phyloP scores from a whole-genome alignment of 1,140 invertebrate species.

The Ceratina calcarata region DNA sequence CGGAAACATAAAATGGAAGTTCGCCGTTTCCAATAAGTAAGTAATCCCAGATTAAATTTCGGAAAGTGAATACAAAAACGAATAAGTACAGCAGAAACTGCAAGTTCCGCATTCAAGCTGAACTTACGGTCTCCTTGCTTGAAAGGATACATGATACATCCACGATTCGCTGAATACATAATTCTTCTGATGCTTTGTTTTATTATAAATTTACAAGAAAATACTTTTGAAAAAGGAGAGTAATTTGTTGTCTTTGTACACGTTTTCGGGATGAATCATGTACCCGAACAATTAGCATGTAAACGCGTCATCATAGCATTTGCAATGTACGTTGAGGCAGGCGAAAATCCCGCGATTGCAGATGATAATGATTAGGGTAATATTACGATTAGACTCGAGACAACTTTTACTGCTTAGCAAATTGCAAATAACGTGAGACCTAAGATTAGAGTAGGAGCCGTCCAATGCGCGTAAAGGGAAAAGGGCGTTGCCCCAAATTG shows the following conservation, averaged over 20 bases:
- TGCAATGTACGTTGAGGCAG: conserved; percentile 29
- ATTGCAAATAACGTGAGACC: conserved; percentile 53
- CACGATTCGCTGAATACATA: neutral
- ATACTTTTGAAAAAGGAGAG: neutral
- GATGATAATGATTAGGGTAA: conserved; percentile 32
- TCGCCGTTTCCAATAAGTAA: conserved; percentile 22
- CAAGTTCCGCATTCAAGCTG: neutral
- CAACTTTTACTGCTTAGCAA: conserved; percentile 62
- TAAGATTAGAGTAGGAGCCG: conserved; percentile 74
- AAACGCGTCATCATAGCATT: conserved; percentile 32
- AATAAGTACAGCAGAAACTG: conserved; percentile 10
- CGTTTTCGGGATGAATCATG: neutral
- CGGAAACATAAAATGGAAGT: conserved; percentile 39
- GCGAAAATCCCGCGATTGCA: conserved; percentile 22
- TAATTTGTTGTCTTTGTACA: neutral
- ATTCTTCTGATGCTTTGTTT: too few species aligned
- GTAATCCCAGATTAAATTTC: conserved; percentile 7
- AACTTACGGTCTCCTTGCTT: conserved; percentile 30
- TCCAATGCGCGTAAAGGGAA: conserved; percentile 69
- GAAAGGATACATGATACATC: conserved; percentile 16
- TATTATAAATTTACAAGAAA: too few species aligned
- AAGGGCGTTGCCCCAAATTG: conserved; percentile 52
- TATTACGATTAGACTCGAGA: conserved; percentile 40
- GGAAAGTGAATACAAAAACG: neutral
- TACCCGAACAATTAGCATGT: conserved; percentile 7